These are phyloP conservation scores for Fulica atra DNA, from an alignment of 2,113 vertebrate genomes.

Conservation along the genomic window DNA sequence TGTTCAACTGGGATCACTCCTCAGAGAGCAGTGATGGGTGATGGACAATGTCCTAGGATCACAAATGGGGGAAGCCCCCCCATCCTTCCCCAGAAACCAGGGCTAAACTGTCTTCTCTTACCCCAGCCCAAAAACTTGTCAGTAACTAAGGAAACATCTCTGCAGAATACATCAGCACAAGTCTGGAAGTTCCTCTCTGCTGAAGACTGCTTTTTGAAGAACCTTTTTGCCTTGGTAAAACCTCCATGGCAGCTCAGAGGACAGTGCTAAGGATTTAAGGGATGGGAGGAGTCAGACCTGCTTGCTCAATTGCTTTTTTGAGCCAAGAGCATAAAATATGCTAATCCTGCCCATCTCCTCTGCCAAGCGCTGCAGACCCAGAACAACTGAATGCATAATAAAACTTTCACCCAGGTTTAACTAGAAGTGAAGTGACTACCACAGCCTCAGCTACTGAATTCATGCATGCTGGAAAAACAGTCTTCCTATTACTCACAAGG, in stretches of 20 bases:
- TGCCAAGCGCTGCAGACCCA: background rate
- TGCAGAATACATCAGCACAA: background rate
- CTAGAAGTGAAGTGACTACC: background rate
- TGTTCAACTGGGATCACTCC: background rate
- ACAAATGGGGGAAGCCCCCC: accelerated
- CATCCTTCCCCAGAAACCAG: background rate
- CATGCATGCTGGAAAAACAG: background rate
- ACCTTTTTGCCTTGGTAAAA: background rate
- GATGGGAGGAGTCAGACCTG: slow-evolving; percentile 1
- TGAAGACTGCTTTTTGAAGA: background rate
- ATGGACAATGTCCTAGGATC: accelerated
- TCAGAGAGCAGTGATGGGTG: background rate
- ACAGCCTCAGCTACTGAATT: slow-evolving; percentile 21
- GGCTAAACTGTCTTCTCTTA: background rate
- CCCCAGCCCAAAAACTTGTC: background rate
- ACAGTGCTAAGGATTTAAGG: background rate
- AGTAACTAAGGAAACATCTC: background rate
- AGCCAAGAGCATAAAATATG: background rate
- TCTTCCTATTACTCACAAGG: background rate
- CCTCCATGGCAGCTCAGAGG: background rate
- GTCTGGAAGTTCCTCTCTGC: background rate
- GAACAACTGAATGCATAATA: slow-evolving; percentile 14
- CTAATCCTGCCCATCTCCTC: slow-evolving; percentile 26
- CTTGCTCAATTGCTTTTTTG: background rate
- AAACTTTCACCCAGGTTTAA: slow-evolving; percentile 5